Conservation (phyloP, 2,113 vertebrate genomes). For the Propithecus coquereli region DNA sequence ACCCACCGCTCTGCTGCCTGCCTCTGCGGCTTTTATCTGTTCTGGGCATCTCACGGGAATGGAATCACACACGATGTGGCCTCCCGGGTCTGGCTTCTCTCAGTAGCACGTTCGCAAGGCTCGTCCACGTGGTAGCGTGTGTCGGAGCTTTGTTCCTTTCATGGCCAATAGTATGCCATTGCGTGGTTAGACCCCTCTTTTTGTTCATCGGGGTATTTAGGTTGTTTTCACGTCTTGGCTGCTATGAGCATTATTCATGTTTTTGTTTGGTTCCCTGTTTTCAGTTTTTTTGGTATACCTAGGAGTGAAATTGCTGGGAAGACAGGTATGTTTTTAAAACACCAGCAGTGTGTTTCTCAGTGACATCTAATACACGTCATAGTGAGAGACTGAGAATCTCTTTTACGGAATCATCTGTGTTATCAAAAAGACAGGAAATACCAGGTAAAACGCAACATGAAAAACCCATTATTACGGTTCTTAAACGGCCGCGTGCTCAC, state of each 20-base stretch:
- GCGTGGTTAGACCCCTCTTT: fast-evolving
- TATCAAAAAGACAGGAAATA: too few species aligned
- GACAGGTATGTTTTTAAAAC: neutral
- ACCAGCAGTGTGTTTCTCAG: neutral
- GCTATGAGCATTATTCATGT: neutral
- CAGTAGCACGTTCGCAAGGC: neutral
- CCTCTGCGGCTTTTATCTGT: fast-evolving
- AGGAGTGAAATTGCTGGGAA: neutral
- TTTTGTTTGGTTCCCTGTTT: neutral
- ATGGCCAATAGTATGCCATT: neutral
- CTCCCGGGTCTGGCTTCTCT: neutral
- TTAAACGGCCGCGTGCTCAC: neutral
- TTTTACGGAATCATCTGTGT: neutral
- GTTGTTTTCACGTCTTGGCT: neutral
- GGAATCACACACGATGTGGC: fast-evolving
- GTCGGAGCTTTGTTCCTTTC: neutral
- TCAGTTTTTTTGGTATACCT: neutral
- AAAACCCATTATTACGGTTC: neutral
- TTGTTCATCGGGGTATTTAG: neutral
- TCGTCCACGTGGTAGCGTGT: neutral
- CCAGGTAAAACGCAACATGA: neutral
- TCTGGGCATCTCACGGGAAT: neutral
- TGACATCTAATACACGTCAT: neutral
- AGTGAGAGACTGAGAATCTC: neutral
- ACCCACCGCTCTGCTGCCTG: neutral